Evolutionary conservation across 1,140 invertebrate species (phyloP).

Genomic region (Drosophila gunungcola): DNA sequence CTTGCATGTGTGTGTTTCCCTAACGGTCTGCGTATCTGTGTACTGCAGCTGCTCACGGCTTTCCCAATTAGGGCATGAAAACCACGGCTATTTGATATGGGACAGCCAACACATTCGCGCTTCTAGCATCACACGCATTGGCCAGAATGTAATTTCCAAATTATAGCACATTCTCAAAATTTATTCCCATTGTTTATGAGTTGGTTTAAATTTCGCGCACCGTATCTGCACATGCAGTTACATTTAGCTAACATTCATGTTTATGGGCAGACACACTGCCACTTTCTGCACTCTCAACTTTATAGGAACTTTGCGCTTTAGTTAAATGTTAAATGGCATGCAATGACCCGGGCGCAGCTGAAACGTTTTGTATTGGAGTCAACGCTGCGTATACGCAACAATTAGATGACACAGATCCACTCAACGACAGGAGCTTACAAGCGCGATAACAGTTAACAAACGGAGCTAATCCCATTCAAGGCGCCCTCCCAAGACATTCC

Average conservation of each 20-base stretch:
- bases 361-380: constrained; percentile 48
- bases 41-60: constrained; percentile 41
- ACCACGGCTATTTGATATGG: constrained; percentile 49
- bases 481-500: constrained; percentile 22
- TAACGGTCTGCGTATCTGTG: constrained; percentile 2
- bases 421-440: constrained; percentile 74
- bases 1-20: constrained; percentile 14
- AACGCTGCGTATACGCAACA: constrained; percentile 60
- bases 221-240: constrained; percentile 12
- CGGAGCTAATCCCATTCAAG: constrained; percentile 67
- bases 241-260: constrained; percentile 8
- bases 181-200: constrained; percentile 74
- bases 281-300: background rate
- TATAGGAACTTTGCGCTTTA: constrained; percentile 11
- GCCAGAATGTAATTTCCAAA: constrained; percentile 57
- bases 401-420: constrained; percentile 56
- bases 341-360: constrained; percentile 25
- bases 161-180: constrained; percentile 69
- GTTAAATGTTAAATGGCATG: constrained; percentile 39
- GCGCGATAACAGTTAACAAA: constrained; percentile 79
- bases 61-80: constrained; percentile 69
- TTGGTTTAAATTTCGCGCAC: constrained; percentile 51
- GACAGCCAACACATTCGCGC: constrained; percentile 9
- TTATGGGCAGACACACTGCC: constrained; percentile 4
- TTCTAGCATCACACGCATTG: constrained; percentile 1